Evolutionary conservation across 1,140 invertebrate species (phyloP).

Genomic region (Ruditapes philippinarum): DNA sequence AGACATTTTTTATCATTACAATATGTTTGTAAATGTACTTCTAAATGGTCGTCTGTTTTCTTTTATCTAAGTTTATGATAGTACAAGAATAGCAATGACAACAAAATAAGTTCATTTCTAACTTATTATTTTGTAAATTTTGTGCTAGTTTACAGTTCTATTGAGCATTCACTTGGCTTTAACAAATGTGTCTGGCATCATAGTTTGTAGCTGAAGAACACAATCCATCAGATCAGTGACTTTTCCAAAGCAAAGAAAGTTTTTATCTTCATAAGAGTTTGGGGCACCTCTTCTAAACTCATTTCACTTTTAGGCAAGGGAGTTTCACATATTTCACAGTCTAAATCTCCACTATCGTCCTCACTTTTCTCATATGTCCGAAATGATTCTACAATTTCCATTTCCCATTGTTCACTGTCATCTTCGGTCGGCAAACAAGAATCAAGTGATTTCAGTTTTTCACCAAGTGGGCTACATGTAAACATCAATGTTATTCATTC

Average conservation of each 20-base stretch:
- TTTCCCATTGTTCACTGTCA: background rate
- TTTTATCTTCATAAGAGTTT: background rate
- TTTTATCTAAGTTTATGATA: too few species aligned
- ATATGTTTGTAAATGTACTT: too few species aligned
- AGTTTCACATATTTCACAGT: background rate
- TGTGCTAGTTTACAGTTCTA: too few species aligned
- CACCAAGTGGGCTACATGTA: too few species aligned
- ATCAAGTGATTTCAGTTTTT: too few species aligned
- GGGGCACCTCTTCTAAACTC: background rate
- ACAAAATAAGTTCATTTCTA: too few species aligned
- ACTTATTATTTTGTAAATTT: too few species aligned
- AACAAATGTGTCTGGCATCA: slow-evolving; percentile 8
- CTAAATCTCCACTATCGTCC: background rate
- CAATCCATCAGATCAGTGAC: background rate
- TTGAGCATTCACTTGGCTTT: too few species aligned
- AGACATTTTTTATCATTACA: too few species aligned
- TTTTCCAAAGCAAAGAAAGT: background rate
- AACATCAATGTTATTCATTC: too few species aligned
- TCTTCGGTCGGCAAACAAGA: background rate
- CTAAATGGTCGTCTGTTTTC: too few species aligned
- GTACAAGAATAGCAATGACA: too few species aligned
- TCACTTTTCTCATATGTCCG: background rate
- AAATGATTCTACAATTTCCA: background rate
- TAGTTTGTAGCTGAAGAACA: background rate
- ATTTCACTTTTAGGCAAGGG: background rate